phyloP scores from a whole-genome alignment of 2,797 vertebrate species.

The Anguilla obscura region DNA sequence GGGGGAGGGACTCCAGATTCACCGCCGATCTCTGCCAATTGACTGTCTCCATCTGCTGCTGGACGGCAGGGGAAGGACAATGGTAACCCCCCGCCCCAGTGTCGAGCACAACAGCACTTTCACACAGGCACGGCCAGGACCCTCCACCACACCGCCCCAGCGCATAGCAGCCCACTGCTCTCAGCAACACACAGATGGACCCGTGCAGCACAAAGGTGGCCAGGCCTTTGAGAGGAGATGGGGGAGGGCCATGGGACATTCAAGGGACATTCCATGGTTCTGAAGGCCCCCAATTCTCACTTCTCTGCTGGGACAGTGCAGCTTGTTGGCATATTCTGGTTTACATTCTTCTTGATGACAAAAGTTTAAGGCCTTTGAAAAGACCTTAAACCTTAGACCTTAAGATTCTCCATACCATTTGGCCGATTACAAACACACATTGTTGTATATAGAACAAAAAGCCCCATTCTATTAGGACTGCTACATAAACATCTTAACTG shows the following conservation, averaged over 20 bases:
- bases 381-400: not conserved
- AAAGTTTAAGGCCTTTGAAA: slow-evolving; percentile 33
- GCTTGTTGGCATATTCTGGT: not conserved
- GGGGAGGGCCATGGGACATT: not conserved
- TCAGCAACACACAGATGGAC: slow-evolving; percentile 4
- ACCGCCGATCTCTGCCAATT: not conserved
- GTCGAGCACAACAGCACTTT: not conserved
- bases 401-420: not conserved
- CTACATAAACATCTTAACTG: not conserved
- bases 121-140: not conserved
- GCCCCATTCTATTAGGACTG: not conserved
- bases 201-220: not conserved
- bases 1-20: slow-evolving; percentile 6
- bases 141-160: not conserved
- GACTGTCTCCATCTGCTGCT: slow-evolving; percentile 5
- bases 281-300: not conserved
- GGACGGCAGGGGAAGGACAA: not conserved
- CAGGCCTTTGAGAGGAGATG: not conserved
- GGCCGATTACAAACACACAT: not conserved
- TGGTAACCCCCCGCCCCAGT: not conserved
- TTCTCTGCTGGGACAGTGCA: slow-evolving; percentile 23
- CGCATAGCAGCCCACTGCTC: not conserved
- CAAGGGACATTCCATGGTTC: slow-evolving; percentile 24
- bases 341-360: not conserved
- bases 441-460: not conserved